phyloP scores from a whole-genome alignment of 2,113 vertebrate species.

The Orycteropus afer region DNA sequence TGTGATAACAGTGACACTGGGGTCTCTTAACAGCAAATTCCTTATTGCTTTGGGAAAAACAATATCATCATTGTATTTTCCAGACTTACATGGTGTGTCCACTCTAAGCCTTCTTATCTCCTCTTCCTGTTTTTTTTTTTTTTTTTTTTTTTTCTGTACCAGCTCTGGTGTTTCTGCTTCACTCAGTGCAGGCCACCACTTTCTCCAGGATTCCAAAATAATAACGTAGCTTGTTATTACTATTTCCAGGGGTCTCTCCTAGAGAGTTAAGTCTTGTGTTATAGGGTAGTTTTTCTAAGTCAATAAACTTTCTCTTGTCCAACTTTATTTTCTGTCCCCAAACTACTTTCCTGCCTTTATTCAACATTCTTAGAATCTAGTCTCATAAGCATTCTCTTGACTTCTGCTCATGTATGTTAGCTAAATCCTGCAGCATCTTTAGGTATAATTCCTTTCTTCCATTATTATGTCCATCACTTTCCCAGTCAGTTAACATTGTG shows the following conservation, averaged over 20 bases:
- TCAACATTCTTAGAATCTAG: neutral
- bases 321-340: neutral
- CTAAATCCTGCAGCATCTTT: neutral
- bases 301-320: neutral
- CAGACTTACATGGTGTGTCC: no score
- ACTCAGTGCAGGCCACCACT: neutral
- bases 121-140: no score
- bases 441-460: neutral
- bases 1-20: rapidly evolving
- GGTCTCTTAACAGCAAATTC: neutral
- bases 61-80: rapidly evolving
- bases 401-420: neutral
- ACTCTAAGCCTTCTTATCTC: neutral
- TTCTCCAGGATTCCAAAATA: neutral
- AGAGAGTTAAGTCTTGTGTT: neutral
- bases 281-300: neutral
- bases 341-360: neutral
- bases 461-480: no score
- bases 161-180: neutral
- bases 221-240: neutral
- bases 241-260: neutral
- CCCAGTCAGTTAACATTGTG: neutral
- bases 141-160: neutral
- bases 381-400: rapidly evolving
- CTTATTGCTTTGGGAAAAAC: neutral